Conservation (phyloP, 2,797 vertebrate species). For the Falco biarmicus region DNA sequence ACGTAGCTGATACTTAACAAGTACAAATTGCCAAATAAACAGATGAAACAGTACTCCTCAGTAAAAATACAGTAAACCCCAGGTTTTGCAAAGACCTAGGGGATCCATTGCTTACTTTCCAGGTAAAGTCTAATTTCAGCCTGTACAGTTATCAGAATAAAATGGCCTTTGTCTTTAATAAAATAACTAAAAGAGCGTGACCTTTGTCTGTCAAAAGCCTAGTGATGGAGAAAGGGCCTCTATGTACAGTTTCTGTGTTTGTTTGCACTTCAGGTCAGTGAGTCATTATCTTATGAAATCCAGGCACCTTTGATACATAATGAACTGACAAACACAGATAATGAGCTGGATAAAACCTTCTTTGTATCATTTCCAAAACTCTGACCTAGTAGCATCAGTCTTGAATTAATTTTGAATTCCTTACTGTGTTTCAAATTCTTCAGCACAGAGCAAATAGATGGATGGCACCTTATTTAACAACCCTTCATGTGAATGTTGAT, state of each 20-base stretch:
- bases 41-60: not conserved
- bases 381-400: constrained; percentile 16
- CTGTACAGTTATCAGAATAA: not conserved
- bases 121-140: not conserved
- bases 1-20: not conserved
- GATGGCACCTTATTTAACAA: not conserved
- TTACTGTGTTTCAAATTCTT: constrained; percentile 39
- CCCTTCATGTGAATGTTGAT: constrained; percentile 18
- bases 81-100: not conserved
- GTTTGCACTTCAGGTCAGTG: constrained; percentile 67
- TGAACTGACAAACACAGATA: constrained; percentile 69
- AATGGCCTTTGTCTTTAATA: not conserved
- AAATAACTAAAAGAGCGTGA: constrained; percentile 6
- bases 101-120: not conserved
- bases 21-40: not conserved
- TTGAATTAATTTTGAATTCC: constrained; percentile 46
- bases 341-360: constrained; percentile 36
- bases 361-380: constrained; percentile 51
- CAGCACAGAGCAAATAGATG: not conserved
- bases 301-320: constrained; percentile 63
- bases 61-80: not conserved
- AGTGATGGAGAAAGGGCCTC: not conserved
- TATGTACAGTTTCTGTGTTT: constrained; percentile 57
- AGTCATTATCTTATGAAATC: constrained; percentile 62
- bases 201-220: constrained; percentile 38